Evolutionary conservation across 2,888 invertebrate genomes (phyloP).

Genomic region (Smittia aterrima): DNA sequence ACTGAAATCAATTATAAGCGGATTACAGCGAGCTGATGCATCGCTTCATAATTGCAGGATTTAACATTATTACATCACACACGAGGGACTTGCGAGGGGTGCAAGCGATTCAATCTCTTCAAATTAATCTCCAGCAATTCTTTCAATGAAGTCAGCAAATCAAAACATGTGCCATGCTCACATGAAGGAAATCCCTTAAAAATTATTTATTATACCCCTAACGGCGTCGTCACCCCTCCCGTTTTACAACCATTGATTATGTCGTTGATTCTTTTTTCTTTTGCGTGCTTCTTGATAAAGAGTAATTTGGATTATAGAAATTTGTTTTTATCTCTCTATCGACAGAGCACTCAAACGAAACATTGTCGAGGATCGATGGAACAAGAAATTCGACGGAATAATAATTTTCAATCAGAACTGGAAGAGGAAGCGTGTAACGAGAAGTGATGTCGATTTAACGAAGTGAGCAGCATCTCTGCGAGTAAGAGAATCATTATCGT

Average conservation of each 20-base stretch:
- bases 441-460: neutral
- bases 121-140: too few relatives aligned
- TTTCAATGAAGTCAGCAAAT: slow-evolving; percentile 25
- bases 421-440: slow-evolving; percentile 9
- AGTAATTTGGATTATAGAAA: slow-evolving; percentile 20
- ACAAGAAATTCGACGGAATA: slow-evolving; percentile 25
- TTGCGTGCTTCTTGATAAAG: neutral
- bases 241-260: slow-evolving; percentile 39
- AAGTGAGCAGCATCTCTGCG: neutral
- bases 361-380: neutral
- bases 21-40: slow-evolving; percentile 35
- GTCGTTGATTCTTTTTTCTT: neutral
- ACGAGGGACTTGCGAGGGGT: slow-evolving; percentile 16
- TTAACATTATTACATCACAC: slow-evolving; percentile 17
- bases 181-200: slow-evolving; percentile 10
- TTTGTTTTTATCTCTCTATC: slow-evolving; percentile 36
- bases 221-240: slow-evolving; percentile 13
- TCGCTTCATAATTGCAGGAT: slow-evolving; percentile 37
- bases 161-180: slow-evolving; percentile 36
- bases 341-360: neutral
- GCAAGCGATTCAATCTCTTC: neutral
- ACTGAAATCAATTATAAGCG: slow-evolving; percentile 34
- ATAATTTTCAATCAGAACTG: slow-evolving; percentile 39
- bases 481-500: neutral
- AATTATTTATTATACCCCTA: slow-evolving; percentile 20